Evolutionary conservation across 2,113 vertebrate genomes (phyloP).

Genomic region (Hydrolagus affinis): DNA sequence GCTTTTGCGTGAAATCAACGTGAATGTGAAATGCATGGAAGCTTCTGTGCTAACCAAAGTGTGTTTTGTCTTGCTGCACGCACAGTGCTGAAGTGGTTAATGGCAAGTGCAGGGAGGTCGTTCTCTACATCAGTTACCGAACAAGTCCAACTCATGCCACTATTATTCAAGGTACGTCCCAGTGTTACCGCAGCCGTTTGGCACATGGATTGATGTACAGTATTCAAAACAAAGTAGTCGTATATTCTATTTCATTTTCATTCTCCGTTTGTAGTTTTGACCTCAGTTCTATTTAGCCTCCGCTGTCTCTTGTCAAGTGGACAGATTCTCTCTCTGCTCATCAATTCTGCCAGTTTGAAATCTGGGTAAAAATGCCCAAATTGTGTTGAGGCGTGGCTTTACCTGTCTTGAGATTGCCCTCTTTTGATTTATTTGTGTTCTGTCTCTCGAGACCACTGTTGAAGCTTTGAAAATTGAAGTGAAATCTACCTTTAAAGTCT

Average conservation of each 20-base stretch:
- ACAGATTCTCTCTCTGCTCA: background rate
- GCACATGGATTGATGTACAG: background rate
- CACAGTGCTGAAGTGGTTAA: constrained; percentile 91
- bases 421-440: no score
- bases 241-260: background rate
- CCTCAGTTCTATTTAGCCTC: background rate
- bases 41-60: background rate
- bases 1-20: background rate
- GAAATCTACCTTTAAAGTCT: no score
- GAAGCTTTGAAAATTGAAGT: no score
- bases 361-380: no score
- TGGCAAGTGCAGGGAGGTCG: constrained; percentile 87
- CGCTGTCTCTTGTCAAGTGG: background rate
- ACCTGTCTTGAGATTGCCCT: no score
- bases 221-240: background rate
- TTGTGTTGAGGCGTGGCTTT: no score
- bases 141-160: constrained; percentile 83
- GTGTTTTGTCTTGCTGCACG: constrained; percentile 38
- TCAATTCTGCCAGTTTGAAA: no score
- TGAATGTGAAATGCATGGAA: background rate
- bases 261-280: background rate
- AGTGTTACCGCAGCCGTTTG: background rate
- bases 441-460: no score
- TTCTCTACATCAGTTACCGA: constrained; percentile 85
- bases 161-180: constrained; percentile 82